phyloP scores from a whole-genome alignment of 2,797 vertebrate species.

The Malacoctenus gilli region DNA sequence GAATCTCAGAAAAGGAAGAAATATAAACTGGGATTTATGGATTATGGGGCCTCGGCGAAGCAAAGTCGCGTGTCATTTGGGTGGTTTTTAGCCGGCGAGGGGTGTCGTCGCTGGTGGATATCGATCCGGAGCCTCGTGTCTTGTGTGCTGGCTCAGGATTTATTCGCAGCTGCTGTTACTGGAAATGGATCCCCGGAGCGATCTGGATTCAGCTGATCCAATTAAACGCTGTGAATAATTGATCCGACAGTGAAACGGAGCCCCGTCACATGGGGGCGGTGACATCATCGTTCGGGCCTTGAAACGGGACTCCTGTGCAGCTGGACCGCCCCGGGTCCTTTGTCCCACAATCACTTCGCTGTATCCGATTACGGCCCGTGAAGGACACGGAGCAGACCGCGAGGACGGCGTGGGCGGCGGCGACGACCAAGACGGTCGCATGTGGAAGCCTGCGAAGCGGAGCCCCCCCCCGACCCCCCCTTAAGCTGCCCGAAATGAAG shows the following conservation, averaged over 20 bases:
- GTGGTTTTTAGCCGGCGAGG: conserved; percentile 43
- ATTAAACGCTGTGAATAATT: conserved; percentile 84
- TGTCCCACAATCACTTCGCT: conserved; percentile 70
- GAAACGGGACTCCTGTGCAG: conserved; percentile 72
- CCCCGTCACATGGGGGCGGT: conserved; percentile 74
- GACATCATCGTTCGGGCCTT: conserved; percentile 77
- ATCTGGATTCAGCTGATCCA: conserved; percentile 81
- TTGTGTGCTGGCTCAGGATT: conserved; percentile 72
- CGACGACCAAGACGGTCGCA: conserved; percentile 65
- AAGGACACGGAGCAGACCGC: conserved; percentile 73
- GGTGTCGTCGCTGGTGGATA: conserved; percentile 56
- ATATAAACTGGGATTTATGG: conserved; percentile 2
- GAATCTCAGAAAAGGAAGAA: conserved; percentile 33
- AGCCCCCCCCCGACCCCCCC: too few species aligned
- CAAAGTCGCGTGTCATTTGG: conserved; percentile 36
- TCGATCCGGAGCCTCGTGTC: conserved; percentile 65
- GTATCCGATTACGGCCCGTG: conserved; percentile 75
- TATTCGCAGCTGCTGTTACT: conserved; percentile 79
- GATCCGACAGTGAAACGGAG: conserved; percentile 80
- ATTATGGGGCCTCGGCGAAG: conserved; percentile 27
- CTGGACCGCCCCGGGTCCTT: conserved; percentile 71
- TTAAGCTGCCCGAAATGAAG: conserved; percentile 19
- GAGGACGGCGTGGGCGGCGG: conserved; percentile 47
- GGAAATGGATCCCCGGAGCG: conserved; percentile 77
- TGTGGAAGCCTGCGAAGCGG: conserved; percentile 40